Evolutionary conservation across 2,113 vertebrate species (phyloP), one percentile per base, ranked within the genome.

Genomic region (Prunella fulvescens): DNA sequence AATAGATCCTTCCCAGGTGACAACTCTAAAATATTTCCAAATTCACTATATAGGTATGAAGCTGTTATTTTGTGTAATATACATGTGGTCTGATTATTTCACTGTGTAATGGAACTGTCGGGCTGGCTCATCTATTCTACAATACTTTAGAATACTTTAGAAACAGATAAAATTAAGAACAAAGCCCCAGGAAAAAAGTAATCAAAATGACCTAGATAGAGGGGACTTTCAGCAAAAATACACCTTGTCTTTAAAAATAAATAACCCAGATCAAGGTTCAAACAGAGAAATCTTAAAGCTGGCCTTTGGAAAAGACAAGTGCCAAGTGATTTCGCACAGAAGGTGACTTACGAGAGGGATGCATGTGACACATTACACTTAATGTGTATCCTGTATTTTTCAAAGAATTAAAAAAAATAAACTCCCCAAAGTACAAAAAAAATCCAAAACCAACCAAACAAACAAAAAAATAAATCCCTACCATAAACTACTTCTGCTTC

Each of bases 371-470:
- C 3, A 19, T 60, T 44, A 7, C 4, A 42, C 4, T 64, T 72
- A 66, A 4, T 20, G 3, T 12, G 3, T 31, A 47, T 45, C 19
- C 40, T 60, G 14, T 19, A 6, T n/a, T 31, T 69, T 56, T 51
- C 8, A 72, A 80, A 54, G 5, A 44, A 69, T 31, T 45, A 6
- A 65, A 58, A 64, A 18, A 8, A 19, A 54, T 8, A n/a, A 56
- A 6, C 3, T 3, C 29, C 6, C 6, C 19, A 44, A 54, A 48
- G 7, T 11, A 8, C 1, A 4, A 29, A 23, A 14, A 22, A 18
- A 23, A 12, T 9, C 37, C 37, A 37, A 37, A 37, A 37, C 37
- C 37, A 37, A 37, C 37, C 37, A 37, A 37, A 7, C 37, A 37
- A 37, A 19, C 11, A 28, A 5, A 53, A 8, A 25, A 73, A 23